A percentile compares a stretch with the other conserved stretches of the same genome.
Evolutionary conservation across 2,888 invertebrate genomes (phyloP).

Genomic region (Bembecia ichneumoniformis): DNA sequence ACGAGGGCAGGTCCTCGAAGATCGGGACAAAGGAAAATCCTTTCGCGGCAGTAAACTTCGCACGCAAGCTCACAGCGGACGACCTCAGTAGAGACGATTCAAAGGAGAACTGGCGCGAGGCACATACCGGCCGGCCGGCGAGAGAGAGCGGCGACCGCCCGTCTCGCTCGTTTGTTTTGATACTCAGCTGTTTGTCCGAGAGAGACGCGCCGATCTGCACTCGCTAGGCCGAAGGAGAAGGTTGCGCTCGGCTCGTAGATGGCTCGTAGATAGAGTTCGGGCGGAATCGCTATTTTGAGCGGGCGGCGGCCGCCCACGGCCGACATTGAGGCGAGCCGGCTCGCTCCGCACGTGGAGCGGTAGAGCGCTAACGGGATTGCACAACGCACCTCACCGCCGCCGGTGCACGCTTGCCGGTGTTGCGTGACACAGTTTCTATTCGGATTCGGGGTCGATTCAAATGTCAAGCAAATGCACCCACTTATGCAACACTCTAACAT

Average conservation of each 20-base stretch:
- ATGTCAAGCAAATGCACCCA: conserved; percentile 70
- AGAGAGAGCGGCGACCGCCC: conserved; percentile 64
- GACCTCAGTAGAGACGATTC: conserved; percentile 60
- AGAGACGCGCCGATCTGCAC: conserved; percentile 35
- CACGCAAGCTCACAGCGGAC: conserved; percentile 52
- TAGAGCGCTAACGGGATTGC: conserved; percentile 67
- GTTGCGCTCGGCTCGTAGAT: conserved; percentile 13
- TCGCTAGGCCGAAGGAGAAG: conserved; percentile 31
- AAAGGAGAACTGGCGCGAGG: conserved; percentile 63
- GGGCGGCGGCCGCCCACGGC: conserved; percentile 53
- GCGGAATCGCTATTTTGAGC: conserved; percentile 44
- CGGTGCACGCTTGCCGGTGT: conserved; percentile 48
- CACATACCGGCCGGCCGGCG: conserved; percentile 70
- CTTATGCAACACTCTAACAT: conserved; percentile 51
- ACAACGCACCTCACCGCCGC: conserved; percentile 50
- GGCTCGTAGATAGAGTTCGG: conserved; percentile 10
- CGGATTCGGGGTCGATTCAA: conserved; percentile 72
- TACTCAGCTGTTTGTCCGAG: conserved; percentile 68
- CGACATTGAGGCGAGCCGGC: conserved; percentile 68
- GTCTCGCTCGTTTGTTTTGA: conserved; percentile 72
- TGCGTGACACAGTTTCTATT: conserved; percentile 72
- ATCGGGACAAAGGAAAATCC: conserved; percentile 68
- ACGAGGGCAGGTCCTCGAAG: conserved; percentile 65
- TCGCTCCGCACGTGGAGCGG: conserved; percentile 61
- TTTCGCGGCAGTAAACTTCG: conserved; percentile 65